phyloP scores from a whole-genome alignment of 2,797 vertebrate species.

The Lagodon rhomboides region DNA sequence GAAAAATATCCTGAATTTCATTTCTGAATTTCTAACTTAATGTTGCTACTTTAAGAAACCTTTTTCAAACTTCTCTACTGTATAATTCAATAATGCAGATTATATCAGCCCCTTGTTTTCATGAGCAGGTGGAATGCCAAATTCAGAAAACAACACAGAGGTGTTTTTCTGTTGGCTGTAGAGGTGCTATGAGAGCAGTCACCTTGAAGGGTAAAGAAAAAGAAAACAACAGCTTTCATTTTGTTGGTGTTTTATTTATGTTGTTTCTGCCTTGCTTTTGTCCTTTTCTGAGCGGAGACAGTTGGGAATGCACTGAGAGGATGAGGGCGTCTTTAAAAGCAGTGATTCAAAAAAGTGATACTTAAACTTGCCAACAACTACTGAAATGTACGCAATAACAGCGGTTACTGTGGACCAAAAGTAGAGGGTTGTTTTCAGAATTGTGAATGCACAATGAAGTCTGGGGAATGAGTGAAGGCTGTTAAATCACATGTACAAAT shows the following conservation, averaged over 20 bases:
- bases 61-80: constrained; percentile 19
- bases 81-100: constrained; percentile 40
- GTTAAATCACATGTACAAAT: not conserved
- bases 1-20: constrained; percentile 34
- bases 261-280: constrained; percentile 30
- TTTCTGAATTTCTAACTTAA: constrained; percentile 2
- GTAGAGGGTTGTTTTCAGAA: not conserved
- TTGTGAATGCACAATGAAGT: no score
- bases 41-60: not conserved
- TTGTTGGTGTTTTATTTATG: constrained; percentile 51
- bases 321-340: not conserved
- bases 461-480: not conserved
- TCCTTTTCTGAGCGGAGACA: constrained; percentile 6
- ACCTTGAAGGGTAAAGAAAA: constrained; percentile 50
- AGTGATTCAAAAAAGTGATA: not conserved
- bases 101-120: constrained; percentile 35
- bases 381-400: not conserved
- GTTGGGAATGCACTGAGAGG: not conserved
- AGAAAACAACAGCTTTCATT: not conserved
- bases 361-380: constrained; percentile 4
- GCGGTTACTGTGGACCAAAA: not conserved
- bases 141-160: constrained; percentile 24
- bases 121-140: constrained; percentile 23
- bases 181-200: constrained; percentile 19
- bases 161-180: constrained; percentile 38